Base-by-base conservation (phyloP, 1,140 invertebrate genomes). In the Aphaenogaster ashmeadi region DNA sequence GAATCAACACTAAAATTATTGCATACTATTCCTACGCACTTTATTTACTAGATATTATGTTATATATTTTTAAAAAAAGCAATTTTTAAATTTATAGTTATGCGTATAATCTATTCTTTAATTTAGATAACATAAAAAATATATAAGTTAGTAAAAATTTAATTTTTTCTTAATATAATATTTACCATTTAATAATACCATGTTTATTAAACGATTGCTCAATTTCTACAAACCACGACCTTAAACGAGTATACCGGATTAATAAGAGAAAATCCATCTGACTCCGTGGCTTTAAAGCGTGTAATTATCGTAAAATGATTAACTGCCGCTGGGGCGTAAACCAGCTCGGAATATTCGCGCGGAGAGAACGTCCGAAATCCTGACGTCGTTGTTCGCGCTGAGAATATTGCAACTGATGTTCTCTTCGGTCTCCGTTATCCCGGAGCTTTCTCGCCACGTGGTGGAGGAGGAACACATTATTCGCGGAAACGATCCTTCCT, bases 401-500 rank as follows among this genome's bases (percentile, higher is more conserved):
- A 69, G 72, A 85, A 86, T 90, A 90, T 90, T 88, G 69, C 67
- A 75, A 79, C 71, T 58, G 72, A 90, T 90, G 74, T 69, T 69
- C 15, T 54, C 18, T 52, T 27, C 67, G 2, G 52, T 77, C 8
- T 50, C 77, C 52, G 56, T 90, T 79, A 90, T 85, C 79, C 84
- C 7, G 58, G 58, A 79, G 84, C 78, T 87, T 81, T 69, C 77
- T 79, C 56, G 75, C 87, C 80, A 50, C 75, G 71, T 60, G 86
- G 67, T 54, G 77, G 64, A 85, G 60, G 67, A 88, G 78, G 72
- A 91, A 88, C 86, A 64, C 88, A 89, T 89, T 92, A 93, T 87
- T 91, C 88, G 89, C 69, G 88, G 74, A 88, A 92, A 87, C 91
- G 88, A 91, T 90, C 90, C 89, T 89, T 86, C 83, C 77, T 89